A percentile compares a stretch with the other conserved stretches of the same genome.
Evolutionary conservation across 1,140 invertebrate species (phyloP).

Genomic region (Psilanteris sp.): DNA sequence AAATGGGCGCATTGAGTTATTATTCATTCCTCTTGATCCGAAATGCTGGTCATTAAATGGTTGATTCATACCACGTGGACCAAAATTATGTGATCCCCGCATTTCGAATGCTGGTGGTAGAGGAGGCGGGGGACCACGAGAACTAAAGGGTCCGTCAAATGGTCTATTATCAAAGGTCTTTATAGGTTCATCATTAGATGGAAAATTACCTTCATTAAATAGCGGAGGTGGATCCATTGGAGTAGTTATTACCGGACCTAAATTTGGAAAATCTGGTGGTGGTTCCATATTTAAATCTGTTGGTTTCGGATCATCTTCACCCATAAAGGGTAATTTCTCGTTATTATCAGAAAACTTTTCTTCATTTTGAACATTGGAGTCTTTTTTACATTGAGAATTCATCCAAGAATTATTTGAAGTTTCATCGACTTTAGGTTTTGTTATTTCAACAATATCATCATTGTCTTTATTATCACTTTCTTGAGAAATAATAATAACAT

Average conservation of each 20-base stretch:
- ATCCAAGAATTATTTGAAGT: conserved; percentile 68
- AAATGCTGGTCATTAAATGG: conserved; percentile 36
- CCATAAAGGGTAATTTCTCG: conserved; percentile 75
- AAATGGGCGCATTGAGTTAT: conserved; percentile 57
- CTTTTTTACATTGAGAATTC: conserved; percentile 29
- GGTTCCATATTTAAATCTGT: conserved; percentile 77
- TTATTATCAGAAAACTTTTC: conserved; percentile 33
- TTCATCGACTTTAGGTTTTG: background rate
- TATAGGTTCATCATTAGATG: conserved; percentile 14
- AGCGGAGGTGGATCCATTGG: conserved; percentile 35
- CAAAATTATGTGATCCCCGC: conserved; percentile 31
- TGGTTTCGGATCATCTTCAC: conserved; percentile 74
- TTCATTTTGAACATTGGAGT: background rate
- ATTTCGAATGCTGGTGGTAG: conserved; percentile 40
- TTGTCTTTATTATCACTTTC: background rate
- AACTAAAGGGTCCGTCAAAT: conserved; percentile 24
- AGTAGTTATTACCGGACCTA: conserved; percentile 64
- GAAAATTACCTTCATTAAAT: conserved; percentile 35
- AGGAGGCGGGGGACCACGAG: no score
- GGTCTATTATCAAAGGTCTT: conserved; percentile 6
- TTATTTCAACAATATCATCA: conserved; percentile 20
- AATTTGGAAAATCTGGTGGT: conserved; percentile 74
- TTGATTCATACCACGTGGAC: conserved; percentile 24
- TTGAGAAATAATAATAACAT: background rate
- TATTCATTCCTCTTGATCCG: conserved; percentile 49